Evolutionary conservation across 2,113 vertebrate genomes (phyloP).

Genomic region (Felis catus): F.catus_Fca126_mat1.0 CM031413.1:32101001-32101500

Average conservation of each 20-base stretch:
- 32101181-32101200: neutral
- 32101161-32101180: neutral
- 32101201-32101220: rapidly evolving
- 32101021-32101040: slow-evolving; percentile 4
- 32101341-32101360: slow-evolving; percentile 80
- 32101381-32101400: slow-evolving; percentile 83
- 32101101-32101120: neutral
- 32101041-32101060: rapidly evolving
- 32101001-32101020: slow-evolving; percentile 3
- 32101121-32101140: neutral
- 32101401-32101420: slow-evolving; percentile 84
- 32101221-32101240: neutral
- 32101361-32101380: slow-evolving; percentile 85
- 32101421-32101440: slow-evolving; percentile 93
- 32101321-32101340: slow-evolving; percentile 88
- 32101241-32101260: neutral
- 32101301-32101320: slow-evolving; percentile 99
- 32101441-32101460: slow-evolving; percentile 93
- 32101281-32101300: slow-evolving; percentile 89
- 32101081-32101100: neutral
- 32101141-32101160: neutral
- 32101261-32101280: neutral
- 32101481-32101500: slow-evolving; percentile 92
- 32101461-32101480: slow-evolving; percentile 92
- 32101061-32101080: too few relatives aligned